These are phyloP conservation scores for Podiceps cristatus DNA, from an alignment of 2,113 vertebrate species.

Conservation along the genomic window DNA sequence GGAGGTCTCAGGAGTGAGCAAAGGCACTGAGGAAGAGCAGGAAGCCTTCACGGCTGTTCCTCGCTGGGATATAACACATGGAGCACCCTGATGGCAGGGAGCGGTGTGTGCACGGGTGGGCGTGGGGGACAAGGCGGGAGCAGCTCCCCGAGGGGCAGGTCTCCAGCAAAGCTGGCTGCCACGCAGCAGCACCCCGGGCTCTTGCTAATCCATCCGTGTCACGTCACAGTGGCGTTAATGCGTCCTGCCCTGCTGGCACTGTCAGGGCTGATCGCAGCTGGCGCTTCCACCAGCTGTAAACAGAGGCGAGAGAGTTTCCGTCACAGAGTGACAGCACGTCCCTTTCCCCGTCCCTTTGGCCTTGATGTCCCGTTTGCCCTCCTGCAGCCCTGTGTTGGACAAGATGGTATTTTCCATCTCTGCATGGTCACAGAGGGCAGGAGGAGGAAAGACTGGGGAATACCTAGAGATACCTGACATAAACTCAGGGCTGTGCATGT, in stretches of 20 bases:
- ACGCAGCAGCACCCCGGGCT: background rate
- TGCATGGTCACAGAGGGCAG: background rate
- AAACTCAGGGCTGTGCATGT: background rate
- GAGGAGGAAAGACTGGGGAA: background rate
- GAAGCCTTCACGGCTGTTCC: background rate
- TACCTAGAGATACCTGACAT: background rate
- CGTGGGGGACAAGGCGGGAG: background rate
- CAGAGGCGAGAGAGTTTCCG: fast-evolving
- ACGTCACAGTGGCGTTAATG: background rate
- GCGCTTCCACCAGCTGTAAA: background rate
- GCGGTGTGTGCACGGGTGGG: background rate
- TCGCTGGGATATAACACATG: fast-evolving
- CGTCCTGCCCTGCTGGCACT: background rate
- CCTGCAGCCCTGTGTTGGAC: background rate
- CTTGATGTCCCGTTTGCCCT: background rate
- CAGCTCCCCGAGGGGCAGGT: fast-evolving
- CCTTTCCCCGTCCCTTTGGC: background rate
- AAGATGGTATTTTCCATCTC: background rate
- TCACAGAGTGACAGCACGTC: background rate
- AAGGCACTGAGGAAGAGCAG: background rate
- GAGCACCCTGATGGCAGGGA: background rate
- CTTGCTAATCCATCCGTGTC: background rate
- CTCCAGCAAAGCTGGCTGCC: background rate
- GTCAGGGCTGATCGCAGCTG: background rate
- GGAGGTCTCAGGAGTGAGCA: background rate